phyloP scores from a whole-genome alignment of 2,797 vertebrate species.

The Pantherophis alleghaniensis region DNA sequence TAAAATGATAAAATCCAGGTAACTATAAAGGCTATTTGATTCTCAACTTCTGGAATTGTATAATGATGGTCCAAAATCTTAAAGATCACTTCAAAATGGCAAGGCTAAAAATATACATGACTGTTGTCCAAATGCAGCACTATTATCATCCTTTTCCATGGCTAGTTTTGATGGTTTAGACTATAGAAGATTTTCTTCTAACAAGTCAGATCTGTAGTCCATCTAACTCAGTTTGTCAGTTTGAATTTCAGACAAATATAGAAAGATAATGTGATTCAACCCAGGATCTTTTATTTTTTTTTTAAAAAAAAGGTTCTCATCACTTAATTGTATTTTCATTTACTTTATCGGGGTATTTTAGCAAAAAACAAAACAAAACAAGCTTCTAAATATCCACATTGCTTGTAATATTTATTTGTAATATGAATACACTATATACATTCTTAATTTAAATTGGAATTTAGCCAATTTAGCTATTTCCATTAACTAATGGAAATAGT shows the following conservation, averaged over 20 bases:
- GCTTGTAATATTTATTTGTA: not conserved
- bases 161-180: not conserved
- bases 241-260: not conserved
- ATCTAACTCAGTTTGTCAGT: not conserved
- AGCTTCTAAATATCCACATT: not conserved
- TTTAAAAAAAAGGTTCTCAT: no score
- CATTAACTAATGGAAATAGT: not conserved
- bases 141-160: not conserved
- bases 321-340: not conserved
- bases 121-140: not conserved
- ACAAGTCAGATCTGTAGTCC: not conserved
- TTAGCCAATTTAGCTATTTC: not conserved
- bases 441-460: not conserved
- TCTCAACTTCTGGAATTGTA: conserved; percentile 32
- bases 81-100: conserved; percentile 16
- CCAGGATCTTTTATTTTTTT: not conserved
- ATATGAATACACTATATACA: not conserved
- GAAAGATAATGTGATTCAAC: not conserved
- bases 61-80: conserved; percentile 35
- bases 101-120: not conserved
- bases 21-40: conserved; percentile 19
- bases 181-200: not conserved
- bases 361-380: no score
- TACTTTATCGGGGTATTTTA: not conserved
- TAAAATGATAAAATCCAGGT: not conserved